Evolutionary conservation across 2,113 vertebrate species (phyloP), one percentile per base, ranked within the genome.

Genomic region (Philantomba maxwellii): DNA sequence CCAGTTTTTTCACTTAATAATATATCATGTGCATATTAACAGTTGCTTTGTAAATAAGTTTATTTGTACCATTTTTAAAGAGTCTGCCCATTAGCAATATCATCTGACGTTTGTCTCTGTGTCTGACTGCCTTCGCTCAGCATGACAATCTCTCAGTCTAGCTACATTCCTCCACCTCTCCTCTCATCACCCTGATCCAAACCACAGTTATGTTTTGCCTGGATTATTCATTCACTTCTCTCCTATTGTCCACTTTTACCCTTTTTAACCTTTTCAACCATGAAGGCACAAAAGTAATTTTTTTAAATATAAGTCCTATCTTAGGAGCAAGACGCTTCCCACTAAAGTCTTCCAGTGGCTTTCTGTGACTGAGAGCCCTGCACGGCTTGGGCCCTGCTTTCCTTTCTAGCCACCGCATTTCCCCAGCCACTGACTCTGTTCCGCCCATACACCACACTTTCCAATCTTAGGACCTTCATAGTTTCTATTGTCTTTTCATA

Each of bases 351-450:
- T 55, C 23, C 19, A 23, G 49, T 47, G 28, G 7, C 17, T 92
- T 82, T 45, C 57, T 0, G 1, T 16, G 58, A 51, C 53, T 10
- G 13, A 43, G 15, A n/a, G 3, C 0, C 17, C 30, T 26, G 6
- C 0, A 0, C 16, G 7, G 4, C 51, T 23, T 47, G 8, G 13
- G 23, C 8, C 7, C 89, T n/a, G 11, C 17, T 82, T 77, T 73
- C 17, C 26, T 53, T 70, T 70, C 36, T 6, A 36, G 0, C 33
- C 16, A 2, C 15, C 15, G 1, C 21, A 30, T 28, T 23, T 84
- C 2, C 28, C 2, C 7, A 45, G 26, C 14, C 13, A 1, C 16
- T 23, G 49, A 26, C 43, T 73, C 8, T 8, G 25, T 0, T 33
- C 26, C 8, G 1, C 13, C 49, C 85, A 47, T 15, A 43, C 3